phyloP scores from a whole-genome alignment of 2,888 invertebrate species.

The Platycheirus albimanus region DNA sequence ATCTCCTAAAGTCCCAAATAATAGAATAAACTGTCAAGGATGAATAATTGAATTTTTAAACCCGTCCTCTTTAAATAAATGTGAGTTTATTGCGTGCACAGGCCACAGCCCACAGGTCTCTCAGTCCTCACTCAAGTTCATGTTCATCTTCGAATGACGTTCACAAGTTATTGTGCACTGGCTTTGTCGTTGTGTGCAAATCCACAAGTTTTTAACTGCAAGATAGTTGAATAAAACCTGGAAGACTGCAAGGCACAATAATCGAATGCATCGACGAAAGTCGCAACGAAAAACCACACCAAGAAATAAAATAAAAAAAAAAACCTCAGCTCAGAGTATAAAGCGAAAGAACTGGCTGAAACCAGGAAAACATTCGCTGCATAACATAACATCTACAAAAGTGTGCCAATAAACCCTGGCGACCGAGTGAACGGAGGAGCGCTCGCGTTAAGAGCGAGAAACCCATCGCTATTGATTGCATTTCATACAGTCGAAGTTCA shows the following conservation, averaged over 20 bases:
- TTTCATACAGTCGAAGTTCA: constrained; percentile 58
- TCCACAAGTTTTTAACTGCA: neutral
- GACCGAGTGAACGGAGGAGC: constrained; percentile 77
- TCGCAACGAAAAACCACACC: constrained; percentile 45
- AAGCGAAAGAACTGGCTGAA: constrained; percentile 63
- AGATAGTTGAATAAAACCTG: constrained; percentile 8
- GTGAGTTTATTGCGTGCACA: neutral
- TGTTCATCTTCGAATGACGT: constrained; percentile 45
- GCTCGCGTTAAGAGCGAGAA: constrained; percentile 56
- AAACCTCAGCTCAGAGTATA: constrained; percentile 20
- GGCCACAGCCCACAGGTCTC: no score
- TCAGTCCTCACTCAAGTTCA: constrained; percentile 68
- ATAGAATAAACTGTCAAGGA: neutral
- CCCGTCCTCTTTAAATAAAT: no score
- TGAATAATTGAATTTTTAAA: neutral
- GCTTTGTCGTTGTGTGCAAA: constrained; percentile 16
- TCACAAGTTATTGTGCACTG: neutral
- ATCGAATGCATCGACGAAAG: constrained; percentile 73
- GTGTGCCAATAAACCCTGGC: constrained; percentile 79
- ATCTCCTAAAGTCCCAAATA: no score
- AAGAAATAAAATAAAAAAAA: constrained; percentile 39
- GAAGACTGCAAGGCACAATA: constrained; percentile 40
- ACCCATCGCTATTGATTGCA: constrained; percentile 7
- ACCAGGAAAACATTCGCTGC: constrained; percentile 74
- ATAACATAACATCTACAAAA: constrained; percentile 75